Evolutionary conservation across 2,113 vertebrate species (phyloP), one percentile per base, ranked within the genome.

Genomic region (Chaenogobius annularis): DNA sequence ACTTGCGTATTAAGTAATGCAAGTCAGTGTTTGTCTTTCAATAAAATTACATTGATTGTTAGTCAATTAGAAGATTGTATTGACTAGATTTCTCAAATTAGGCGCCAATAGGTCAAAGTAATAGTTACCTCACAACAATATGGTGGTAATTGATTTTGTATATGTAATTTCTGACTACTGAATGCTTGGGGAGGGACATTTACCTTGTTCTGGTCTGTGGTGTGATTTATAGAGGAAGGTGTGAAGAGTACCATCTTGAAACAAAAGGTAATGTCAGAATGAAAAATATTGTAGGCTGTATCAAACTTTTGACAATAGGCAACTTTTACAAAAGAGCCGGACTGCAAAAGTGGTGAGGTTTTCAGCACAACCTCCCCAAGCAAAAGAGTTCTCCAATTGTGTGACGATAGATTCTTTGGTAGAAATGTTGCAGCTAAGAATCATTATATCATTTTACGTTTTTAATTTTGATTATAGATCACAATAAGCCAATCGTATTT

Each of bases 11-110:
- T 47, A 14, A 14, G 46, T 50, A 20, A 20, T 54, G 47, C n/a
- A n/a, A 54, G 19, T 54, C 0, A 3, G 6, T 54, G 19, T 54
- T 44, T 43, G 26, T 17, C 7, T 37, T 1, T 40, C 14, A 50
- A 50, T 17, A 50, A 50, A 48, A 14, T 52, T 19, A 52, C 10
- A 40, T 43, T 3, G 10, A 43, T 43, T 13, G 40, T 12, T 19
- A 63, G 59, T 76, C 47, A 72, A 50, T 31, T 66, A 46, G 77
- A 40, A 37, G 43, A 19, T 69, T 64, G 55, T 66, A 81, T 79
- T 72, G 75, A 79, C 59, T 22, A 37, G 10, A 37, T 8, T 55
- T 67, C 55, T 61, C 14, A 31, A 66, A 66, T 73, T 37, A 47
- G 26, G 43, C 67, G 70, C 20, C 79, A 46, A 70, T 47, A 26